These are phyloP conservation scores for Sturnira hondurensis DNA, from an alignment of 2,113 vertebrate species.

Conservation along the genomic window DNA sequence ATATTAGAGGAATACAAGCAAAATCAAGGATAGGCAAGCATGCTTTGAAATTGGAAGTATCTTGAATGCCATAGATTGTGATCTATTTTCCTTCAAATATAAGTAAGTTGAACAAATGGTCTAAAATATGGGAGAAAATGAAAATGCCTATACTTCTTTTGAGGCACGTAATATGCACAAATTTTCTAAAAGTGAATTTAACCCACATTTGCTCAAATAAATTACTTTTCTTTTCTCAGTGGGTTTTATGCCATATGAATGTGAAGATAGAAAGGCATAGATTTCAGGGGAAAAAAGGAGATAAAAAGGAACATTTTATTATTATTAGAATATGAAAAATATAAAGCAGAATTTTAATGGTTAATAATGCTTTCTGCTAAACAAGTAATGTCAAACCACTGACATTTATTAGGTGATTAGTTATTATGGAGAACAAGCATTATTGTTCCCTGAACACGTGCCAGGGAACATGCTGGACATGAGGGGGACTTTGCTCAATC, in stretches of 20 bases:
- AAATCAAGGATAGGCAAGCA: not conserved
- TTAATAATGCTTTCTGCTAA: not conserved
- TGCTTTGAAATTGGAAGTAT: not conserved
- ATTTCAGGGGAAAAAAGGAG: not conserved
- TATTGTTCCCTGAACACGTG: not conserved
- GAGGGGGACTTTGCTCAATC: not conserved
- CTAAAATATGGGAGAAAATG: not conserved
- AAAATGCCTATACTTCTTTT: not conserved
- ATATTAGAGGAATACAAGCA: not conserved
- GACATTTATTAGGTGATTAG: not conserved
- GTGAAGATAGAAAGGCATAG: not conserved
- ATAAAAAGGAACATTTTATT: not conserved
- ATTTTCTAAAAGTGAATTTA: slow-evolving; percentile 27
- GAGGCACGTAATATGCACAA: not conserved
- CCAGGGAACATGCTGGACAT: not conserved
- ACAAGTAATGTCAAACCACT: not conserved
- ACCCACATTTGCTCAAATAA: slow-evolving; percentile 13
- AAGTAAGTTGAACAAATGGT: not conserved
- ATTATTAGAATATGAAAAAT: not conserved
- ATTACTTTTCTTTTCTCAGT: not conserved
- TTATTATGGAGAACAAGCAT: not conserved
- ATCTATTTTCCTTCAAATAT: not conserved
- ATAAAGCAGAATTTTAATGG: not conserved
- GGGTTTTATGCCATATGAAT: not conserved
- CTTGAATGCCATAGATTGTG: not conserved